These are phyloP conservation scores for Clarias gariepinus DNA, from an alignment of 2,113 vertebrate genomes.

Conservation along the genomic window DNA sequence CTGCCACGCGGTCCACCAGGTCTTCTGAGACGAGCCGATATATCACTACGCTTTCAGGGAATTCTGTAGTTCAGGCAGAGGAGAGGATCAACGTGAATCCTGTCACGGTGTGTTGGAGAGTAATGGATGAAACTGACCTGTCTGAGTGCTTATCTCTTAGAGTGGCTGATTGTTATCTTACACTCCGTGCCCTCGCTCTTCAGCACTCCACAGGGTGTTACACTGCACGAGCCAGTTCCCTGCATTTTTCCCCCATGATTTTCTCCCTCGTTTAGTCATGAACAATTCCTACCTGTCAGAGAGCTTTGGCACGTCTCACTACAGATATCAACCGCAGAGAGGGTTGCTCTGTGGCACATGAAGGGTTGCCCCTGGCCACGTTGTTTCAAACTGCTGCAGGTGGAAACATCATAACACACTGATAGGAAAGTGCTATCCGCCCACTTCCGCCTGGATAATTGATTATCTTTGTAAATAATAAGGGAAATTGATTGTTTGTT, in stretches of 20 bases:
- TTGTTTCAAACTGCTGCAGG: too few relatives aligned
- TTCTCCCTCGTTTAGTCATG: too few relatives aligned
- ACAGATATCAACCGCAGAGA: too few relatives aligned
- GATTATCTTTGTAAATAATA: too few relatives aligned
- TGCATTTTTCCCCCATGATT: background rate
- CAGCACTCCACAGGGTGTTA: slow-evolving; percentile 25
- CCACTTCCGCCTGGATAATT: too few relatives aligned
- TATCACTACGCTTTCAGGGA: slow-evolving; percentile 2
- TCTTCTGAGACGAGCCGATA: background rate
- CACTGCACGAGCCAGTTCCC: slow-evolving; percentile 19
- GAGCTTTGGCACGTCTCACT: too few relatives aligned
- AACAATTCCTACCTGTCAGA: too few relatives aligned
- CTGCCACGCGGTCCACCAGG: background rate
- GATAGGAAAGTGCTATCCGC: too few relatives aligned
- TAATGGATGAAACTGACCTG: slow-evolving; percentile 41
- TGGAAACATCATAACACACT: too few relatives aligned
- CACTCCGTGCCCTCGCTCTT: background rate
- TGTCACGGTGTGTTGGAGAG: slow-evolving; percentile 34
- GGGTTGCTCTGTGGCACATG: too few relatives aligned
- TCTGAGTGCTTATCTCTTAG: slow-evolving; percentile 42
- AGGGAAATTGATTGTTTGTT: too few relatives aligned
- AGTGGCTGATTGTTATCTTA: slow-evolving; percentile 46
- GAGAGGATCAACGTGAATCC: slow-evolving; percentile 44
- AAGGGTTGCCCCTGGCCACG: too few relatives aligned
- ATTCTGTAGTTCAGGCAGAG: slow-evolving; percentile 33